Evolutionary conservation across 2,888 invertebrate genomes (phyloP), one percentile per base, ranked within the genome.

Genomic region (Fragum sueziense): DNA sequence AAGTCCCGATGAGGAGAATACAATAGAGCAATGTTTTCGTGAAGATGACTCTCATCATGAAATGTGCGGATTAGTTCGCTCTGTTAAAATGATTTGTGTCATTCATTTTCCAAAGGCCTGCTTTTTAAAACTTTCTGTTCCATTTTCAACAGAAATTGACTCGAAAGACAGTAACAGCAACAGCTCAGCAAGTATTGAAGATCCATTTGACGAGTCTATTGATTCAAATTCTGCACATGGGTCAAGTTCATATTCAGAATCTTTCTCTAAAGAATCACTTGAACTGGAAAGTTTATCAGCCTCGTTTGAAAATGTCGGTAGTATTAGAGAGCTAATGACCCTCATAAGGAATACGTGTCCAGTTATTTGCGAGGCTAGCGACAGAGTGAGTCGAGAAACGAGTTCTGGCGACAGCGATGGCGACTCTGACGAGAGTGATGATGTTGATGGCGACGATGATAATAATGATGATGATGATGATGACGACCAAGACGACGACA

Each of bases 261-360:
- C 51, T 31, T 69, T 34, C n/a, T 34, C 51, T 22, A 9, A 27
- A 29, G 73, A 67, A 34, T 33, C 51, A 17, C 20, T 73, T 11
- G 54, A 29, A 33, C 31, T 81, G n/a, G 77, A 82, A 31, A 82
- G 75, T 27, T 22, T 82, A 17, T 82, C 82, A 11, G 73, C 57
- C n/a, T 82, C 82, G 2, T 67, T 78, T 73, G 82, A 82, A 76
- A 82, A 41, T 20, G 47, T 74, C 17, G 70, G 31, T 25, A 67
- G 70, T 22, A 80, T 84, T 25, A 22, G 62, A 37, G 70, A 84
- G 62, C 54, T 84, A 9, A 78, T 84, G 31, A 70, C 25, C n/a
- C 27, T 84, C 7, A 76, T 84, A 20, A 70, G 68, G 41, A 70
- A 61, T 3, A 22, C 78, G 1, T 84, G 83, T 37, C 74, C 77